Percentiles rank a stretch among this genome's conserved stretches.
Evolutionary conservation across 2,797 vertebrate species (phyloP).

Genomic region (Luscinia luscinia): DNA sequence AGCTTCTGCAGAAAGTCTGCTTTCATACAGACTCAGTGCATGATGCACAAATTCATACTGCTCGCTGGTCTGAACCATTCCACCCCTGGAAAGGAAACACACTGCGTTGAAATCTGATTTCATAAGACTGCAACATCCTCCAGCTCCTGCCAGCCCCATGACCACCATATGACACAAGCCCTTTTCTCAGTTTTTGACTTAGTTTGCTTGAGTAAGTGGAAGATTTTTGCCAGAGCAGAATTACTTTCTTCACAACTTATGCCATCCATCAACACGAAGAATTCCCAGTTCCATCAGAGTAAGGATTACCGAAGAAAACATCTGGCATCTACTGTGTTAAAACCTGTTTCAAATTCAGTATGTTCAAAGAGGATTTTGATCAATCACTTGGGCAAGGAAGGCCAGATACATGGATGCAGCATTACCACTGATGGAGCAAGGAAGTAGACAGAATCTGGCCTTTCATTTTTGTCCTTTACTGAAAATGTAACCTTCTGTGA

Average conservation of each 20-base stretch:
- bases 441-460: conserved; percentile 26
- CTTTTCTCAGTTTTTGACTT: background rate
- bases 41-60: conserved; percentile 98
- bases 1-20: conserved; percentile 84
- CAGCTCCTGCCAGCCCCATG: background rate
- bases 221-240: background rate
- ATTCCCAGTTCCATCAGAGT: background rate
- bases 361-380: background rate
- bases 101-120: background rate
- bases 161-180: background rate
- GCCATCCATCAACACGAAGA: background rate
- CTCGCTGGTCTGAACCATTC: conserved; percentile 97
- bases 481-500: conserved; percentile 75
- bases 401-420: background rate
- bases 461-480: conserved; percentile 66
- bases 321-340: background rate
- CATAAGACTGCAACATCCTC: background rate
- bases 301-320: background rate
- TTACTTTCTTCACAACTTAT: background rate
- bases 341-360: background rate
- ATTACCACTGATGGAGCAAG: background rate
- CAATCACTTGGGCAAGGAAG: background rate
- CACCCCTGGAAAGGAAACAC: conserved; percentile 82
- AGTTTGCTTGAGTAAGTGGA: background rate
- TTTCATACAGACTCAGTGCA: conserved; percentile 90